phyloP scores from a whole-genome alignment of 2,113 vertebrate species.

The Acrocephalus arundinaceus region DNA sequence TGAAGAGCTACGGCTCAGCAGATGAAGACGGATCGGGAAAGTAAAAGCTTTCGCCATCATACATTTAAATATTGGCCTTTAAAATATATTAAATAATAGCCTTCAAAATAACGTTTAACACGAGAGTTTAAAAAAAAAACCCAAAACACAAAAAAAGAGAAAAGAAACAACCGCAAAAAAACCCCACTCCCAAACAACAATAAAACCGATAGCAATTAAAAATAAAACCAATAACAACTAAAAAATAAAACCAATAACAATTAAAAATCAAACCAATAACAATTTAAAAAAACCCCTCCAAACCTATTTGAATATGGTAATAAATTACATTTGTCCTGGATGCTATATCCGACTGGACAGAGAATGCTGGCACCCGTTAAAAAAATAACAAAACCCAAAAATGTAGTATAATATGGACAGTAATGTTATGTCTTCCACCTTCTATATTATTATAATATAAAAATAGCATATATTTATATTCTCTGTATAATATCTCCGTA shows the following conservation, averaged over 20 bases:
- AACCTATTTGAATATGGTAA: not conserved
- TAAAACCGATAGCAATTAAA: not conserved
- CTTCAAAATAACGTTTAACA: not conserved
- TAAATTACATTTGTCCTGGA: not conserved
- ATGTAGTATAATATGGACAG: no score
- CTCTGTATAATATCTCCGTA: not conserved
- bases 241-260: not conserved
- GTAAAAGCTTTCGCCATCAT: not conserved
- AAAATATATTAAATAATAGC: not conserved
- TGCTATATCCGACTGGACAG: not conserved
- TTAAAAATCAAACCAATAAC: not conserved
- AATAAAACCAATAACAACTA: rapidly evolving
- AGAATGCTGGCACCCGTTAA: not conserved
- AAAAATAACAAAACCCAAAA: not conserved
- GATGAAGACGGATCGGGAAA: not conserved
- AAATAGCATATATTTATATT: not conserved
- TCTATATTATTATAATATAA: not conserved
- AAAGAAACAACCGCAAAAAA: not conserved
- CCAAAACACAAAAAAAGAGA: not conserved
- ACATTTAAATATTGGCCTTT: not conserved
- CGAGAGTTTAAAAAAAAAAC: rapidly evolving
- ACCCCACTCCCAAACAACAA: no score
- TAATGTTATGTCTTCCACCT: not conserved
- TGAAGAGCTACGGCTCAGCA: not conserved
- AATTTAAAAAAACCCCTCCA: not conserved